Percentiles rank a stretch among this genome's conserved stretches.
These are phyloP conservation scores for Engystomops pustulosus DNA, from an alignment of 2,113 vertebrate genomes.

Conservation along the genomic window DNA sequence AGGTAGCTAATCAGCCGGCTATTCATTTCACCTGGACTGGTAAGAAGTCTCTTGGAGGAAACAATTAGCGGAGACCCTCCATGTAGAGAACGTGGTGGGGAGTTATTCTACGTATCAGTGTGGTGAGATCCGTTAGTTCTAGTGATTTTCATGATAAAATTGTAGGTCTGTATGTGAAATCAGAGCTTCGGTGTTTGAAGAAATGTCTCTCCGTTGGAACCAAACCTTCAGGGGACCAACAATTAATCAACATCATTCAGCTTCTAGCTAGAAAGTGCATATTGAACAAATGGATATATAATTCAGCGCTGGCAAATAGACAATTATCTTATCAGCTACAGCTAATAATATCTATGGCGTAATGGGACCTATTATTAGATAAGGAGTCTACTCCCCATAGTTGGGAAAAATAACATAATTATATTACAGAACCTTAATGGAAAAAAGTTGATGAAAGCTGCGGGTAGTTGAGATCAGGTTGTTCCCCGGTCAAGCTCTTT, in stretches of 20 bases:
- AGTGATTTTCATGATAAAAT: constrained; percentile 25
- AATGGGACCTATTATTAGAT: constrained; percentile 48
- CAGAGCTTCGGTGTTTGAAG: constrained; percentile 31
- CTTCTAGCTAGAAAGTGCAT: constrained; percentile 44
- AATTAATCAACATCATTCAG: constrained; percentile 37
- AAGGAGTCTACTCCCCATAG: constrained; percentile 37
- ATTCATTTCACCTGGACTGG: constrained; percentile 14
- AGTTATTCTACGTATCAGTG: constrained; percentile 15
- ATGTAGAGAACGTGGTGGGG: constrained; percentile 15
- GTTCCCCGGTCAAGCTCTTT: constrained; percentile 16
- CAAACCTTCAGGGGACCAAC: constrained; percentile 26
- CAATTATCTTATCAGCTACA: constrained; percentile 49
- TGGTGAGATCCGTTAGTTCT: constrained; percentile 5
- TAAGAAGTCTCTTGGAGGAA: constrained; percentile 16
- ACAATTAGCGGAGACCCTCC: constrained; percentile 28
- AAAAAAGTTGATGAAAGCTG: constrained; percentile 36
- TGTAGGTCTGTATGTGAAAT: constrained; percentile 38
- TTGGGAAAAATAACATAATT: constrained; percentile 44
- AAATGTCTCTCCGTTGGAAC: constrained; percentile 29
- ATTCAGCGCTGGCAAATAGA: constrained; percentile 49
- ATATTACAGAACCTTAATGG: constrained; percentile 38
- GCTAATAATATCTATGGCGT: constrained; percentile 47
- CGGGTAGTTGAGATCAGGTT: constrained; percentile 17
- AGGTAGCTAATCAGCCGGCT: constrained; percentile 23
- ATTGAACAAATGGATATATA: constrained; percentile 53